These are phyloP conservation scores for Drosophila teissieri DNA, from an alignment of 1,140 invertebrate genomes.

Conservation along the genomic window DNA sequence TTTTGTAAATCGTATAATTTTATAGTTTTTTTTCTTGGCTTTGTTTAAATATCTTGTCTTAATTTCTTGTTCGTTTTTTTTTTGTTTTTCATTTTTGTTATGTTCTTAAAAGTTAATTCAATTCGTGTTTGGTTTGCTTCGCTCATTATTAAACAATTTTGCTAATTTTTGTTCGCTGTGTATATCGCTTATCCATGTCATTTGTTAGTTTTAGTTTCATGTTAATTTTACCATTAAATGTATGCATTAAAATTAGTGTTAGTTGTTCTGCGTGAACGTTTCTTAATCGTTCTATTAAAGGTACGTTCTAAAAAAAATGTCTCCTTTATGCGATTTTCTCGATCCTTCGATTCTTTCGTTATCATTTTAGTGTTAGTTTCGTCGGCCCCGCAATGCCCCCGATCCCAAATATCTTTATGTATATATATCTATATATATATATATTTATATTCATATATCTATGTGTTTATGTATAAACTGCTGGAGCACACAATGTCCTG, in stretches of 20 bases:
- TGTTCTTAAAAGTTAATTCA: slow-evolving; percentile 70
- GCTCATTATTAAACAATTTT: slow-evolving; percentile 34
- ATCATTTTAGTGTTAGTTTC: slow-evolving; percentile 42
- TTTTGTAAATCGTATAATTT: slow-evolving; percentile 74
- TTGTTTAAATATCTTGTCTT: slow-evolving; percentile 28
- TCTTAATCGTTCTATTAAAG: slow-evolving; percentile 55
- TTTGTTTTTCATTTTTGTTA: slow-evolving; percentile 26
- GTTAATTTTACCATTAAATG: slow-evolving; percentile 73
- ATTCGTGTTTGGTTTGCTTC: slow-evolving; percentile 54
- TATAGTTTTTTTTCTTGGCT: slow-evolving; percentile 41
- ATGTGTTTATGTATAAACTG: slow-evolving; percentile 39
- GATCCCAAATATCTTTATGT: slow-evolving; percentile 6
- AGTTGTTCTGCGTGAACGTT: slow-evolving; percentile 46
- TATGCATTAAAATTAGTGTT: slow-evolving; percentile 76
- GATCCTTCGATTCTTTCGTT: slow-evolving; percentile 3
- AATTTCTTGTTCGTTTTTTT: slow-evolving; percentile 19
- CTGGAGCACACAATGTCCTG: slow-evolving; percentile 21
- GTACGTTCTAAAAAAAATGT: slow-evolving; percentile 77
- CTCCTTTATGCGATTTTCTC: slow-evolving; percentile 10
- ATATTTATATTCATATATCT: slow-evolving; percentile 19
- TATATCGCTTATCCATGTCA: slow-evolving; percentile 38
- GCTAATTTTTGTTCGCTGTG: slow-evolving; percentile 21
- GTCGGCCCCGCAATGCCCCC: slow-evolving; percentile 15
- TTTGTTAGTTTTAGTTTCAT: slow-evolving; percentile 67
- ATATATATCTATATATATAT: too few relatives aligned